A percentile compares a stretch with the other conserved stretches of the same genome.
These are phyloP conservation scores for Heteropelma amictum DNA, from an alignment of 2,888 invertebrate genomes.

Conservation along the genomic window DNA sequence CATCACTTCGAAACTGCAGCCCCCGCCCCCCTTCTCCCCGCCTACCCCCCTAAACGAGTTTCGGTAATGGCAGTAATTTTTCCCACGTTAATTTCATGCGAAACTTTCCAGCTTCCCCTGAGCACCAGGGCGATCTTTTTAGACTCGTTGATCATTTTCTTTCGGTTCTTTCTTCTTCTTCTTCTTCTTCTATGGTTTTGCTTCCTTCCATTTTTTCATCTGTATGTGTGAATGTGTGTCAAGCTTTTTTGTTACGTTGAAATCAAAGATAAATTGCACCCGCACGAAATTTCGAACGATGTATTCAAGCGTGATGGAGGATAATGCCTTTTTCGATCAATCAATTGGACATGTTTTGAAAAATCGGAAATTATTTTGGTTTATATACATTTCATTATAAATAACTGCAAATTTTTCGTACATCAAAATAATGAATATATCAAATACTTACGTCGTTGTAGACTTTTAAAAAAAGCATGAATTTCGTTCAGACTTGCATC, in stretches of 20 bases:
- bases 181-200: slow-evolving; percentile 13
- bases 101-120: slow-evolving; percentile 65
- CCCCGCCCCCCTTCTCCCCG: slow-evolving; percentile 28
- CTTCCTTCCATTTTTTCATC: neutral
- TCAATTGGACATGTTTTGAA: no score
- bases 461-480: no score
- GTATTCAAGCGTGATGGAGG: no score
- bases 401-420: no score
- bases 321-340: no score
- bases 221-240: neutral
- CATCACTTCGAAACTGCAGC: slow-evolving; percentile 28
- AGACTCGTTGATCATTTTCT: slow-evolving; percentile 21
- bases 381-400: no score
- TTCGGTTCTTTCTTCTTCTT: slow-evolving; percentile 2
- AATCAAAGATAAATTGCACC: slow-evolving; percentile 35
- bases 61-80: slow-evolving; percentile 68
- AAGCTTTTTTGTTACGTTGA: no score
- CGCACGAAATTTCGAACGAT: slow-evolving; percentile 24
- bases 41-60: slow-evolving; percentile 24
- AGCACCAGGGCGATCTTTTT: slow-evolving; percentile 28
- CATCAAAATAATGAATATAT: no score
- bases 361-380: no score
- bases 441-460: no score
- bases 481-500: no score
- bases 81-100: slow-evolving; percentile 69